Evolutionary conservation across 2,888 invertebrate species (phyloP), one percentile per base, ranked within the genome.

Genomic region (Argynnis bischoffii): DNA sequence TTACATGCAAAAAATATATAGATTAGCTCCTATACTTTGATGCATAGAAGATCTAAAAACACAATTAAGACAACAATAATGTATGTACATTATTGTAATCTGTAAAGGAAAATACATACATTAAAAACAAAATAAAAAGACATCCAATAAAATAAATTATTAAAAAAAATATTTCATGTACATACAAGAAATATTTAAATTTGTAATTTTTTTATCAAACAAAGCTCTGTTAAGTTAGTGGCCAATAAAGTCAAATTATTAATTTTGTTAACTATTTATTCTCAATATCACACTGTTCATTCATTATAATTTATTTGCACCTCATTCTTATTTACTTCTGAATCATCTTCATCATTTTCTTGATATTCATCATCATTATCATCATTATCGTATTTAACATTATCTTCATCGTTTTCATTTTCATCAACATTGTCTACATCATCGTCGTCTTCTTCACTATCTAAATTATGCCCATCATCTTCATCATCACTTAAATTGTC

Each of bases 191-290:
- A 11, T 41, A 41, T 41, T 26, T 26, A 26, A 26, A 26, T 26
- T 26, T 41, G 35, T n/a, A 21, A 60, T n/a, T 55, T 55, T 18
- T 51, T 46, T 31, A 41, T 53, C 54, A 59, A 59, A 50, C 55
- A 59, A 69, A 67, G 55, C 55, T 51, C 56, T 47, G 15, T 47
- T 21, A 48, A 69, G 83, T 88, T 87, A 87, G 87, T 86, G 46
- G 87, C 86, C 87, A 86, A 87, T 87, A 78, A 78, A 72, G 67
- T 71, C 69, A 59, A 75, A 77, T 67, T 57, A 56, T 60, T 66
- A 56, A 57, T 57, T 63, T 63, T 56, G 66, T 69, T 72, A 67
- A 67, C 31, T 53, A 53, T 53, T 6, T 15, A 26, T 55, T 60
- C 74, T 72, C 69, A 74, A 66, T 69, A 71, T 72, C 65, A 75